Evolutionary conservation across 2,888 invertebrate genomes (phyloP).

Genomic region (Oligia fasciuncula): DNA sequence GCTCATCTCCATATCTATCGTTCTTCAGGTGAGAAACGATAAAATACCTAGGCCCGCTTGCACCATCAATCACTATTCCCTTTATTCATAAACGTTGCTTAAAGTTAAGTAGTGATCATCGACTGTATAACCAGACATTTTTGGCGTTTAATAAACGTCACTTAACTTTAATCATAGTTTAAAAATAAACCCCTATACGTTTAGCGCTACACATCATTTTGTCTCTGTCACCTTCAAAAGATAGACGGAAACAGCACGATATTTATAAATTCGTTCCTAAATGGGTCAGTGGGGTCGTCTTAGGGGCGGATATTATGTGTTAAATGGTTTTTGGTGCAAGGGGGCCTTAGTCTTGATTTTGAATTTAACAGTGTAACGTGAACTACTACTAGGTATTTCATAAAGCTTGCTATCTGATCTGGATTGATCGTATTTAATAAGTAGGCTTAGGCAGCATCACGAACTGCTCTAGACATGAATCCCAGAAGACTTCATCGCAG

Average conservation of each 20-base stretch:
- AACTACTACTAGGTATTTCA: background rate
- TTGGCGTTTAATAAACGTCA: no score
- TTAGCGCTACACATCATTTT: background rate
- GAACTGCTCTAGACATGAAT: background rate
- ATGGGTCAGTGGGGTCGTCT: no score
- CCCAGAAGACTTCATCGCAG: background rate
- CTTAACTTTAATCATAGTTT: no score
- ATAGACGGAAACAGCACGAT: background rate
- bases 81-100: no score
- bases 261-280: background rate
- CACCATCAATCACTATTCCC: background rate
- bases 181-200: background rate
- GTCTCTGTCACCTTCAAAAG: background rate
- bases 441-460: background rate
- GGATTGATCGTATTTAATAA: background rate
- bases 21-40: slow-evolving; percentile 93
- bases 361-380: background rate
- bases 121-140: no score
- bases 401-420: background rate
- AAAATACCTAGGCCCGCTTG: background rate
- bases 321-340: no score
- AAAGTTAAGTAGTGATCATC: no score
- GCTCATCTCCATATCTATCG: slow-evolving; percentile 95
- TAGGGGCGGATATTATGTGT: no score
- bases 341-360: background rate